phyloP scores from a whole-genome alignment of 2,797 vertebrate genomes.

The Salarias fasciatus region DNA sequence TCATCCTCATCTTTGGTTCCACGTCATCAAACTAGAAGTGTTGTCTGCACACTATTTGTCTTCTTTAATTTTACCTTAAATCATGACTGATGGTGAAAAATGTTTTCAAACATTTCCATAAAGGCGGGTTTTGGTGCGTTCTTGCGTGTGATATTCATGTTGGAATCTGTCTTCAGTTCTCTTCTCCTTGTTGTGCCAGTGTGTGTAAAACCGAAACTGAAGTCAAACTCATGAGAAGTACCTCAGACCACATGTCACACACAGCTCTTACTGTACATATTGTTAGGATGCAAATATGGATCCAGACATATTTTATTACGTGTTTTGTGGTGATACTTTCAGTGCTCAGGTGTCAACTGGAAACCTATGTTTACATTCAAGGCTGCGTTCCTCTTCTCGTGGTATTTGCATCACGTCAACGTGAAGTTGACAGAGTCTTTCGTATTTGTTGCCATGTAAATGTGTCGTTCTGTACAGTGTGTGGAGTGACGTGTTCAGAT shows the following conservation, averaged over 20 bases:
- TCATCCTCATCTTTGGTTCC: too few relatives aligned
- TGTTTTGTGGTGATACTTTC: conserved; percentile 43
- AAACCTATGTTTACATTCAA: conserved; percentile 74
- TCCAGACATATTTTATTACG: conserved; percentile 18
- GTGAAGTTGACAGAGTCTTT: conserved; percentile 37
- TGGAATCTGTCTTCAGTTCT: background rate
- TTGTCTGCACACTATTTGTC: too few relatives aligned
- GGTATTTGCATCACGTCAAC: conserved; percentile 40
- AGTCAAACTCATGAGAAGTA: conserved; percentile 41
- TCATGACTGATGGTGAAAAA: too few relatives aligned
- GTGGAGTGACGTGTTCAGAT: conserved; percentile 40
- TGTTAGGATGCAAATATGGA: conserved; percentile 48
- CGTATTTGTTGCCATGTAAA: conserved; percentile 39
- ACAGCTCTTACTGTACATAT: conserved; percentile 50
- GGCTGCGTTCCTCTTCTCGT: conserved; percentile 32
- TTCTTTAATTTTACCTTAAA: too few relatives aligned
- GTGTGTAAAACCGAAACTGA: conserved; percentile 25
- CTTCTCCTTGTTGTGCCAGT: conserved; percentile 21
- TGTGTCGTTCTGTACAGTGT: conserved; percentile 30
- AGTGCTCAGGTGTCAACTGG: conserved; percentile 74
- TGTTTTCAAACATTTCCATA: too few relatives aligned
- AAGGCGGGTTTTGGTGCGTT: too few relatives aligned
- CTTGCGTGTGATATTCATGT: background rate
- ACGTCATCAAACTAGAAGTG: too few relatives aligned
- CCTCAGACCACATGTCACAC: conserved; percentile 48